These are phyloP conservation scores for Gymnogyps californianus DNA, from an alignment of 2,113 vertebrate species.

Conservation along the genomic window DNA sequence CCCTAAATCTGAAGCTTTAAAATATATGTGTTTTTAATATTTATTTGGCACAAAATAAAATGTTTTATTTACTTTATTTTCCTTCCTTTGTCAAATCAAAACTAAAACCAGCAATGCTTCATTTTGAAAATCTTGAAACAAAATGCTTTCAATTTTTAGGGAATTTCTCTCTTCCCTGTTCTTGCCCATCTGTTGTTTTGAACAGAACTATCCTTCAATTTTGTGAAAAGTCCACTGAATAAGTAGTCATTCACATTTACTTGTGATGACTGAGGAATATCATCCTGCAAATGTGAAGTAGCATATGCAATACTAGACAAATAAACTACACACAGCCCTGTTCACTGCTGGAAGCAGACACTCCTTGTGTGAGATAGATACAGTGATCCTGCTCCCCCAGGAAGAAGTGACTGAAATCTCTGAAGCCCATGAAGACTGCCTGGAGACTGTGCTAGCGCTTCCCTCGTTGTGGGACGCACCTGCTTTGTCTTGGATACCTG, in stretches of 20 bases:
- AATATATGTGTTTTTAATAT: background rate
- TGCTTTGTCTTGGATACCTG: background rate
- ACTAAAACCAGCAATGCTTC: background rate
- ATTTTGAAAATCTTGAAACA: background rate
- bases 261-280: background rate
- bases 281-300: background rate
- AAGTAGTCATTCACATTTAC: background rate
- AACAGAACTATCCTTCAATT: background rate
- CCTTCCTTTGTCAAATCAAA: background rate
- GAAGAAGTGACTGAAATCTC: background rate
- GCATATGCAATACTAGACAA: background rate
- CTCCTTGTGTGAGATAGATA: background rate
- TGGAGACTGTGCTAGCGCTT: background rate
- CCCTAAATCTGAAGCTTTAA: background rate
- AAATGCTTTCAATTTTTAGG: background rate
- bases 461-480: background rate
- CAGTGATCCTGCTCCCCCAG: background rate
- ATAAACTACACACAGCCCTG: background rate
- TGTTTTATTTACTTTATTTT: background rate
- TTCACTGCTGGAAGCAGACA: background rate
- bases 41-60: background rate
- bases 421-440: background rate
- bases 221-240: background rate
- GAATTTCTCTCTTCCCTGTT: background rate
- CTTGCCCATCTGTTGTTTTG: fast-evolving